phyloP scores from a whole-genome alignment of 1,140 invertebrate species.

The Ectropis grisescens region DNA sequence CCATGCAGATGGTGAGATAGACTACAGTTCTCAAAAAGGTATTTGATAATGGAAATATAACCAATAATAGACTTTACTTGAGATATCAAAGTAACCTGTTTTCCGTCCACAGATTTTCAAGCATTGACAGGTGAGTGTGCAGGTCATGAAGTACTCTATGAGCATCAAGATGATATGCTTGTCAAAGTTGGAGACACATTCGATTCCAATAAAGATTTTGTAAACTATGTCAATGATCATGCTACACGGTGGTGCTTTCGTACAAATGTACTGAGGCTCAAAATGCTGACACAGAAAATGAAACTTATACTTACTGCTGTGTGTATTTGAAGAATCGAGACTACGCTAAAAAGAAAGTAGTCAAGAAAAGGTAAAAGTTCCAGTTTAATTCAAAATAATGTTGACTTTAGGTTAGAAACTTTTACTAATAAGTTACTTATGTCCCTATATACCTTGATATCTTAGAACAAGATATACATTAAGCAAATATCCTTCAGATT shows the following conservation, averaged over 20 bases:
- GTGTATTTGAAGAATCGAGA: slow-evolving; percentile 15
- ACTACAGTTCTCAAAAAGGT: too few species aligned
- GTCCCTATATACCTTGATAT: too few species aligned
- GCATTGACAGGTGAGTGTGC: slow-evolving; percentile 6
- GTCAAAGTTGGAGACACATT: slow-evolving; percentile 22
- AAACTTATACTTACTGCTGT: slow-evolving; percentile 15
- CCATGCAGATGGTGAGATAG: too few species aligned
- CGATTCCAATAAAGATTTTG: slow-evolving; percentile 12
- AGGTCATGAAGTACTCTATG: slow-evolving; percentile 9
- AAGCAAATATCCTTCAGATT: too few species aligned
- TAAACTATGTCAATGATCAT: slow-evolving; percentile 19
- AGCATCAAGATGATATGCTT: slow-evolving; percentile 15
- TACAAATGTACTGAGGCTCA: slow-evolving; percentile 16
- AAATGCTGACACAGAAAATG: slow-evolving; percentile 8
- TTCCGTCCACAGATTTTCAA: too few species aligned
- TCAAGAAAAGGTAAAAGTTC: slow-evolving; percentile 14
- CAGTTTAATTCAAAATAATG: too few species aligned
- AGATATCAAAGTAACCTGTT: too few species aligned
- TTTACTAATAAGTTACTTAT: too few species aligned
- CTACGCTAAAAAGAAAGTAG: slow-evolving; percentile 12
- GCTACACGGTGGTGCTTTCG: slow-evolving; percentile 22
- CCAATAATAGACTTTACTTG: too few species aligned
- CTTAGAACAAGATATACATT: too few species aligned
- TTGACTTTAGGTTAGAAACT: too few species aligned
- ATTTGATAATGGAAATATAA: too few species aligned